Evolutionary conservation across 2,888 invertebrate genomes (phyloP).

Genomic region (Tetheella fluctuosa): DNA sequence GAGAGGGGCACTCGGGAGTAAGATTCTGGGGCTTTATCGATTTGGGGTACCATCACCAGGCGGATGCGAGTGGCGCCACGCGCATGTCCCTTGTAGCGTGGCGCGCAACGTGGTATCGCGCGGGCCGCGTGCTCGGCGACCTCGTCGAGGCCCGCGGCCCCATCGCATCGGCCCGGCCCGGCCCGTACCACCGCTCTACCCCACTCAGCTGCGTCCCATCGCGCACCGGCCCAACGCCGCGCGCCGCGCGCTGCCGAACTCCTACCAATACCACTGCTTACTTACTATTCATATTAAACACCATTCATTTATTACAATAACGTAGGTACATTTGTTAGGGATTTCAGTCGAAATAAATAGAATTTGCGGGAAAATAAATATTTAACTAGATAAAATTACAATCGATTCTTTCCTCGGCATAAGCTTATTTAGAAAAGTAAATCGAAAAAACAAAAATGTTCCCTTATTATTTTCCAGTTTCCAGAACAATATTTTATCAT

Average conservation of each 20-base stretch:
- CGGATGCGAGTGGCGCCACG: conserved; percentile 60
- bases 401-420: too few species aligned
- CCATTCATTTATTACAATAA: too few species aligned
- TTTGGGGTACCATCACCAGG: conserved; percentile 74
- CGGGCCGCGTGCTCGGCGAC: conserved; percentile 34
- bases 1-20: conserved; percentile 63
- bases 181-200: conserved; percentile 20
- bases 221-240: conserved; percentile 17
- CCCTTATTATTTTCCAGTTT: too few species aligned
- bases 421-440: too few species aligned
- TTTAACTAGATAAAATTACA: too few species aligned
- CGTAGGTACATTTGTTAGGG: not conserved
- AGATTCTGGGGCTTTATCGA: conserved; percentile 79
- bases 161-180: conserved; percentile 21
- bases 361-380: too few species aligned
- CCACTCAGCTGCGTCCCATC: conserved; percentile 23
- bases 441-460: too few species aligned
- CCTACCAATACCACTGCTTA: not conserved
- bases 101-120: conserved; percentile 30
- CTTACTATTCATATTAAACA: not conserved
- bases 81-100: conserved; percentile 58
- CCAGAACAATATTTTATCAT: too few species aligned
- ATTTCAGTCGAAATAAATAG: not conserved
- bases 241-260: not conserved
- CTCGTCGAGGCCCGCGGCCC: conserved; percentile 14